A percentile compares a stretch with the other conserved stretches of the same genome.
Conservation (phyloP, 2,797 vertebrate genomes). For the Alosa sapidissima region DNA sequence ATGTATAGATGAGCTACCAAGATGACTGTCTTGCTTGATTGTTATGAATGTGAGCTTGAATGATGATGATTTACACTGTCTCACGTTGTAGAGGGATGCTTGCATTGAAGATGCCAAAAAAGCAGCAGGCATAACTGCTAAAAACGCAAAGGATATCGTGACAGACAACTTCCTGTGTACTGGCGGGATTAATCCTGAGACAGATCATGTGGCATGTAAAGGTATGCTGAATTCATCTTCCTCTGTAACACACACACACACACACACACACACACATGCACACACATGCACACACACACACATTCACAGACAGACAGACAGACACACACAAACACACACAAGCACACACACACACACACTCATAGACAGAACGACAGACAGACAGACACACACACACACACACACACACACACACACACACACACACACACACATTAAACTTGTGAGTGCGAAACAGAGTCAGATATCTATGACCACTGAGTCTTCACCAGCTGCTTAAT, state of each 20-base stretch:
- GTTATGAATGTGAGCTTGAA: not conserved
- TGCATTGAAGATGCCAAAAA: constrained; percentile 51
- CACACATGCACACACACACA: no score
- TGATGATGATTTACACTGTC: not conserved
- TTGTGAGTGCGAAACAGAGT: no score
- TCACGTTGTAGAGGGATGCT: not conserved
- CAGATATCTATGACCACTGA: no score
- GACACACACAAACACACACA: no score
- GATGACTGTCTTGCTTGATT: not conserved
- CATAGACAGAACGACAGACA: no score
- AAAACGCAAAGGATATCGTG: constrained; percentile 36
- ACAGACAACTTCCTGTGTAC: constrained; percentile 55
- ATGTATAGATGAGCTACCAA: no score
- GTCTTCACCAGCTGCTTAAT: no score
- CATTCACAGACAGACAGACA: no score
- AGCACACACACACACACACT: no score
- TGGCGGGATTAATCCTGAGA: constrained; percentile 39
- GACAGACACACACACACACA: no score
- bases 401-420: no score
- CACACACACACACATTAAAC: no score
- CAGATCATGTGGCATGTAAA: constrained; percentile 53
- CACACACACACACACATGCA: not conserved
- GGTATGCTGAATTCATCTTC: constrained; percentile 39
- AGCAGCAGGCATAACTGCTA: not conserved
- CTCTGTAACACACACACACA: not conserved